Conservation (phyloP, 2,888 invertebrate species). For the Oegoconia quadripuncta region DNA sequence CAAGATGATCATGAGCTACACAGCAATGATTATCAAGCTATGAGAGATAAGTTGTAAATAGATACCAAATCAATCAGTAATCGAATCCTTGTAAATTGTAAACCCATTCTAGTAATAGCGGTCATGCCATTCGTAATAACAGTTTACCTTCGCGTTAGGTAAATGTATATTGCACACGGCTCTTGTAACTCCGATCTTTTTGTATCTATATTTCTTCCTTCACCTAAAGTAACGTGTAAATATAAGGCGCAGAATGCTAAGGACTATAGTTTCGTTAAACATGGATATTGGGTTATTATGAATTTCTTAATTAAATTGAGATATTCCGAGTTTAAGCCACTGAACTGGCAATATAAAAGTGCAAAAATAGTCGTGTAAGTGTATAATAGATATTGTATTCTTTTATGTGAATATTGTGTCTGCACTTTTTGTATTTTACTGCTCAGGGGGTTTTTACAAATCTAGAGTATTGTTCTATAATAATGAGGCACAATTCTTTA, state of each 20-base stretch:
- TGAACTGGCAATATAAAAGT: slow-evolving; percentile 74
- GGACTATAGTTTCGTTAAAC: slow-evolving; percentile 53
- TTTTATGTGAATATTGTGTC: slow-evolving; percentile 73
- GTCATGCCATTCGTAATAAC: slow-evolving; percentile 42
- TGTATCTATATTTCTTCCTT: slow-evolving; percentile 66
- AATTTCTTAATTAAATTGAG: slow-evolving; percentile 76
- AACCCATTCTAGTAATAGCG: slow-evolving; percentile 39
- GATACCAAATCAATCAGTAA: slow-evolving; percentile 28
- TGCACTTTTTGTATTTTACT: slow-evolving; percentile 72
- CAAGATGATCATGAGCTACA: background rate
- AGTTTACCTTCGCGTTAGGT: slow-evolving; percentile 22
- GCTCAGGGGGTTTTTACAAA: slow-evolving; percentile 59
- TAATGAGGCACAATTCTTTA: slow-evolving; percentile 72
- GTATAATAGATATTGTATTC: slow-evolving; percentile 68
- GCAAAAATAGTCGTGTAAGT: slow-evolving; percentile 73
- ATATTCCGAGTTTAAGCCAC: slow-evolving; percentile 77
- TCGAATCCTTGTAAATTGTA: slow-evolving; percentile 39
- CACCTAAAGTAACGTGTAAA: slow-evolving; percentile 54
- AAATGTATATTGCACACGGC: slow-evolving; percentile 10
- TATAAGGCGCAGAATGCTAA: slow-evolving; percentile 57
- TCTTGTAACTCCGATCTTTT: slow-evolving; percentile 39
- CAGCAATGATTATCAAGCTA: background rate
- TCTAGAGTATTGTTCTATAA: slow-evolving; percentile 52
- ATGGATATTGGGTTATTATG: slow-evolving; percentile 59
- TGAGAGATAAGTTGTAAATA: slow-evolving; percentile 29